Evolutionary conservation across 2,797 vertebrate genomes (phyloP).

Genomic region (Tragelaphus eurycerus): DNA sequence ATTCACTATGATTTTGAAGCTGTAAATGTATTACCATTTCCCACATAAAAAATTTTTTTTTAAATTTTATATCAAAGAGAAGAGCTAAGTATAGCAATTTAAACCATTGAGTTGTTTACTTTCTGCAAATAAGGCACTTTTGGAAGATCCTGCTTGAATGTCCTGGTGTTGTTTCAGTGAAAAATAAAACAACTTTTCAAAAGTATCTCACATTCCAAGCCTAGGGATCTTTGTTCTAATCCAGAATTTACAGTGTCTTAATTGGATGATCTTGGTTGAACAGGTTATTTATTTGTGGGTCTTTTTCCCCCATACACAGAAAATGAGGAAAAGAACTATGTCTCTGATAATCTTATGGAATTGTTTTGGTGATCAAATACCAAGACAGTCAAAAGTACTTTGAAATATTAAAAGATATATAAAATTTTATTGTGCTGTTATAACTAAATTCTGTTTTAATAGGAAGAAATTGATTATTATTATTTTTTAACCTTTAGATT

Average conservation of each 20-base stretch:
- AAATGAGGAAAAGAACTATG: neutral
- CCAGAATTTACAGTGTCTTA: neutral
- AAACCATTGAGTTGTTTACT: constrained; percentile 11
- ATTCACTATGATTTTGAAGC: constrained; percentile 22
- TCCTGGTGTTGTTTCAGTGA: neutral
- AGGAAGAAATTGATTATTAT: constrained; percentile 41
- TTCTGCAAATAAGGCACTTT: constrained; percentile 14
- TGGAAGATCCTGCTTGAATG: neutral
- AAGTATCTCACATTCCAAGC: neutral
- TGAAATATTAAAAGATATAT: constrained; percentile 19
- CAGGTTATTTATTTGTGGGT: neutral
- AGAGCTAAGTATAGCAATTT: neutral
- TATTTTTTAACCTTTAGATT: constrained; percentile 85
- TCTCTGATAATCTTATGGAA: neutral
- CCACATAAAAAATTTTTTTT: neutral
- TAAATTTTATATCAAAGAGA: neutral
- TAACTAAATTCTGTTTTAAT: constrained; percentile 27
- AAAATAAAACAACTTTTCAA: constrained; percentile 27
- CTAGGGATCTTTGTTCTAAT: neutral
- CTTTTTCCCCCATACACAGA: neutral
- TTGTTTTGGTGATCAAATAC: neutral
- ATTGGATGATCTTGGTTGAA: neutral
- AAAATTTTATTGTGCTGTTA: neutral
- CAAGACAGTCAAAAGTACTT: constrained; percentile 17
- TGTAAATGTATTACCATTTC: neutral